phyloP scores from a whole-genome alignment of 2,113 vertebrate genomes.

The Plecturocebus donacophilus region DNA sequence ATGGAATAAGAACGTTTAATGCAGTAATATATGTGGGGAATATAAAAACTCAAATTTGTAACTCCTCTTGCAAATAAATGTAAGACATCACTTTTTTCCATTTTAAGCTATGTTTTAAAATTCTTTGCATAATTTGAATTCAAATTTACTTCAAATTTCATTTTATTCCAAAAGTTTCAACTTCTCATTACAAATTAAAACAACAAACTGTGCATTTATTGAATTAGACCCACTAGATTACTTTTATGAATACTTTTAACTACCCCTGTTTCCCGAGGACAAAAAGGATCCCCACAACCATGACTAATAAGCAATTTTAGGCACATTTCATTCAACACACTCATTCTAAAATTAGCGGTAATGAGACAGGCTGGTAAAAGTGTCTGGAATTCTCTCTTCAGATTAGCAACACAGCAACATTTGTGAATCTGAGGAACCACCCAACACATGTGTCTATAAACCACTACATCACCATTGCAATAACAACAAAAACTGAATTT shows the following conservation, averaged over 20 bases:
- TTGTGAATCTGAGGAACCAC: constrained; percentile 85
- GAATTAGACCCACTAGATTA: constrained; percentile 34
- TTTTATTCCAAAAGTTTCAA: constrained; percentile 26
- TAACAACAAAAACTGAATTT: constrained; percentile 77
- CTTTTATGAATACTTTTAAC: constrained; percentile 61
- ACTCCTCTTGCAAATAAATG: not conserved
- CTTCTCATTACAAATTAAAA: constrained; percentile 50
- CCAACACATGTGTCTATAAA: constrained; percentile 81
- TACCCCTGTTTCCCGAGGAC: constrained; percentile 67
- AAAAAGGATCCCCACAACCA: constrained; percentile 66
- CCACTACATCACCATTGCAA: constrained; percentile 76
- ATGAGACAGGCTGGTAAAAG: constrained; percentile 84
- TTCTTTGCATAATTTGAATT: constrained; percentile 52
- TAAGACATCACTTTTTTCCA: not conserved
- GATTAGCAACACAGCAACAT: constrained; percentile 86
- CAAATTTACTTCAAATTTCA: constrained; percentile 51
- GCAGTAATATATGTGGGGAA: constrained; percentile 8
- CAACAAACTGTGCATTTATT: constrained; percentile 22
- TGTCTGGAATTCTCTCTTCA: constrained; percentile 87
- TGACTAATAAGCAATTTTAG: constrained; percentile 79
- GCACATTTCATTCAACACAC: constrained; percentile 84
- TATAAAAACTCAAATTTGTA: constrained; percentile 46
- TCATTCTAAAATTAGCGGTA: constrained; percentile 84
- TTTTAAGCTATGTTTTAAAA: constrained; percentile 41
- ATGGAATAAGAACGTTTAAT: constrained; percentile 48